These are phyloP conservation scores for Arrhopalites spinosus DNA, from an alignment of 2,888 invertebrate species.

Conservation along the genomic window DNA sequence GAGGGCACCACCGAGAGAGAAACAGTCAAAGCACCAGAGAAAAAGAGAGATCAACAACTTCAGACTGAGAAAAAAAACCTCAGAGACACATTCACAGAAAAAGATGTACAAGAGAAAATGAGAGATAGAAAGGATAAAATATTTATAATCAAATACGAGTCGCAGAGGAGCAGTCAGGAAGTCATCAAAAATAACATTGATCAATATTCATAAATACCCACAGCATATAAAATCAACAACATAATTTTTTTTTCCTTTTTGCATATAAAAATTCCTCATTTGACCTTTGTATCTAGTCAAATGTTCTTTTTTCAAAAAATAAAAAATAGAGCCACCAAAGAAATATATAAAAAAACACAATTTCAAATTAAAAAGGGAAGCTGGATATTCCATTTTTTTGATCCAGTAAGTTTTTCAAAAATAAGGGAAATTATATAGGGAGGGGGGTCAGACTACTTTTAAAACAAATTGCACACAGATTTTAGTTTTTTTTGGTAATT, in stretches of 20 bases:
- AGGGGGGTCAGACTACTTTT: background rate
- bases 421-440: too few species aligned
- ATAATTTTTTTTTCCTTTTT: background rate
- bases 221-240: background rate
- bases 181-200: constrained; percentile 27
- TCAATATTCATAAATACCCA: background rate
- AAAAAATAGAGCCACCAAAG: background rate
- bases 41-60: constrained; percentile 50
- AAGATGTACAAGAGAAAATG: constrained; percentile 30
- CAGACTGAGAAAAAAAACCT: constrained; percentile 41
- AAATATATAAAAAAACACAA: too few species aligned
- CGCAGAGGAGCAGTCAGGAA: constrained; percentile 38
- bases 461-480: background rate
- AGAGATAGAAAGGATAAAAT: constrained; percentile 25
- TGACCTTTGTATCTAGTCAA: background rate
- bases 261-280: background rate
- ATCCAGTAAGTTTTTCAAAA: too few species aligned
- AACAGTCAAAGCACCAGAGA: constrained; percentile 57
- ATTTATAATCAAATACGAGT: constrained; percentile 26
- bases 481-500: background rate
- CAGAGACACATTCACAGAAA: constrained; percentile 49
- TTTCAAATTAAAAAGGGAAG: too few species aligned
- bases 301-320: background rate
- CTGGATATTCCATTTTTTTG: too few species aligned
- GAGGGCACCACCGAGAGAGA: constrained; percentile 57